These are phyloP conservation scores for Lordiphosa fenestrarum DNA, from an alignment of 2,888 invertebrate species.

Conservation along the genomic window DNA sequence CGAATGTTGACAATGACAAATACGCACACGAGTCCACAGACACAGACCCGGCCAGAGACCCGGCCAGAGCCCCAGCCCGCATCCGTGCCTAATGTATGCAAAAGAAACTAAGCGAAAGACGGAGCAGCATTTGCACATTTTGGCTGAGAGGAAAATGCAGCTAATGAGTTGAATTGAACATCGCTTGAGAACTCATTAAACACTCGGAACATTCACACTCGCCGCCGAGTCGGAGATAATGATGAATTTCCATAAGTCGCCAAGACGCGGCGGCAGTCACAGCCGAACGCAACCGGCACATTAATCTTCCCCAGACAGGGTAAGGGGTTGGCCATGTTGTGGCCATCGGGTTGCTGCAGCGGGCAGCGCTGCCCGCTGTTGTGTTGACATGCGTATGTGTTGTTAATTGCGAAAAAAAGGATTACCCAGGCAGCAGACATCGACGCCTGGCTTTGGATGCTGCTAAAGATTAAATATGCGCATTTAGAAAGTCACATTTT, in stretches of 20 bases:
- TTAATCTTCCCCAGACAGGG: constrained; percentile 71
- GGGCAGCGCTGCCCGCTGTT: constrained; percentile 51
- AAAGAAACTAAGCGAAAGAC: constrained; percentile 35
- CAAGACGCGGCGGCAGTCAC: constrained; percentile 41
- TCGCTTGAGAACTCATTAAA: constrained; percentile 76
- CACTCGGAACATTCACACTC: constrained; percentile 28
- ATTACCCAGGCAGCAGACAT: constrained; percentile 51
- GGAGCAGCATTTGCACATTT: constrained; percentile 54
- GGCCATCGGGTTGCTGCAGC: constrained; percentile 48
- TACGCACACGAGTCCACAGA: constrained; percentile 71
- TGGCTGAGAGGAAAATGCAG: constrained; percentile 69
- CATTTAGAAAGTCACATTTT: constrained; percentile 57
- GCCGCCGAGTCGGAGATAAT: constrained; percentile 55
- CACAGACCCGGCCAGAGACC: constrained; percentile 1
- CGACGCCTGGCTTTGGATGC: constrained; percentile 17
- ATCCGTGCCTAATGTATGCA: constrained; percentile 50
- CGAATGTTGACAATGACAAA: constrained; percentile 80
- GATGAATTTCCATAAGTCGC: constrained; percentile 79
- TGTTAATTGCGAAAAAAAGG: constrained; percentile 73
- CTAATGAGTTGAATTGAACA: constrained; percentile 73
- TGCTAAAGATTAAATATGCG: constrained; percentile 46
- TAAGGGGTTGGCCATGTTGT: constrained; percentile 30
- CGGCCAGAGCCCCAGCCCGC: constrained; percentile 15
- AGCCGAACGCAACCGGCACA: constrained; percentile 71
- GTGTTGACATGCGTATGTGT: constrained; percentile 73